Evolutionary conservation across 2,797 vertebrate genomes (phyloP), one percentile per base, ranked within the genome.

Genomic region (Pangasius krempfi): DNA sequence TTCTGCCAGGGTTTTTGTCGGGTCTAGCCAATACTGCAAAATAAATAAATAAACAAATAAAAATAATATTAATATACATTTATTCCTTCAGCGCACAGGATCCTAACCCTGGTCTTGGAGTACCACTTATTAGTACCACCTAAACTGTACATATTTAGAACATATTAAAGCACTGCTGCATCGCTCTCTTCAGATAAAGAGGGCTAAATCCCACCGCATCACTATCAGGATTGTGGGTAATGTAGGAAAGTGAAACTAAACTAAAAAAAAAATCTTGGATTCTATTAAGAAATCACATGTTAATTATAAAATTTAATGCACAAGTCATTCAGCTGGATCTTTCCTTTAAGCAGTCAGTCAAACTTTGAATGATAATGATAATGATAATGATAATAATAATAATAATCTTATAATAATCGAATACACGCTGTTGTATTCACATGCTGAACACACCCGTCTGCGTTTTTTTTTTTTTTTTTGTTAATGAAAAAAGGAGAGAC

Each of bases 11-110:
- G 96, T 97, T 94, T 97, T 97, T 83, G 94, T 93, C 89, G 97
- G 96, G 95, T 98, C 97, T 92, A 98, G 94, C 97, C 97, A 98
- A 89, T 96, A 97, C 97, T 98, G 95, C 64, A 27, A 91, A 89
- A 90, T 3, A 89, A 86, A 27, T 78, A 44, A 14, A 30, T 1
- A 20, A 6, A n/a, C 0, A 47, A 14, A 75, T 25, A 0, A 27
- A 9, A 27, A 27, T 76, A 50, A 50, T 76, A 79, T 20, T 30
- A 0, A 81, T 10, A 5, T 20, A 33, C 54, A 37, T 62, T 30
- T 62, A 60, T 81, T 37, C 33, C 54, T 81, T 60, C 4, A 62
- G 56, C 3, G 3, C 58, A 62, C 10, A 82, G 5, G 12, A 62
- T 82, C 13, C 13, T n/a, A 60, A 44, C 2, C 54, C 33, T 27